Evolutionary conservation across 2,888 invertebrate species (phyloP), one percentile per base, ranked within the genome.

Genomic region (Priocnemis perturbator): DNA sequence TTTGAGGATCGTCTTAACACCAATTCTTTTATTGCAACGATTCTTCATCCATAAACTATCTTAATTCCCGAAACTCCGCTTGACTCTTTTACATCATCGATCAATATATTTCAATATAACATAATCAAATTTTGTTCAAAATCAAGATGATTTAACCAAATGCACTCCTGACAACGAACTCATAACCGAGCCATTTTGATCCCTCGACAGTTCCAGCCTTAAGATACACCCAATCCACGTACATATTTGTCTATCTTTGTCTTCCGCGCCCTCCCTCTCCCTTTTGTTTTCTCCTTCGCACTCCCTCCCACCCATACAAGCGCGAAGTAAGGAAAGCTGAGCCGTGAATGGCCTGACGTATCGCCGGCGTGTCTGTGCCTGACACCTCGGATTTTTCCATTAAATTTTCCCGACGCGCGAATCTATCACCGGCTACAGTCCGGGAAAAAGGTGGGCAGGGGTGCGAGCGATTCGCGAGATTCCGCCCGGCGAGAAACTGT

Each of bases 321-420:
- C 74, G 66, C 72, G 72, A 71, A 76, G 77, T 77, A 81, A 78
- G 81, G 80, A 77, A 79, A 79, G 67, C 78, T 75, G 76, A 77
- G 76, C 74, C 77, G 83, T 82, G 84, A 87, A 88, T 86, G 85
- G 85, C 76, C 84, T 87, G 86, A 88, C 88, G 86, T 87, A 88
- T 87, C 86, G 84, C 81, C 79, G 81, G 77, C 84, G 85, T 85
- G 87, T 85, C 88, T 88, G 88, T 79, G 80, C 81, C 81, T 87
- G 88, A 88, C 88, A 88, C 84, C 84, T 82, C 80, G 87, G 88
- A 88, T 88, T 88, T 88, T 88, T 88, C 88, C 87, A 88, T 88
- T 88, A 87, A 87, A 87, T 86, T 86, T 87, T 82, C 85, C 77
- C 85, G 85, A 86, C 86, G 85, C 81, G 83, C 82, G 80, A 88